Base-by-base conservation (phyloP, 1,140 invertebrate species). In the Aphelenchoides avenae region DNA sequence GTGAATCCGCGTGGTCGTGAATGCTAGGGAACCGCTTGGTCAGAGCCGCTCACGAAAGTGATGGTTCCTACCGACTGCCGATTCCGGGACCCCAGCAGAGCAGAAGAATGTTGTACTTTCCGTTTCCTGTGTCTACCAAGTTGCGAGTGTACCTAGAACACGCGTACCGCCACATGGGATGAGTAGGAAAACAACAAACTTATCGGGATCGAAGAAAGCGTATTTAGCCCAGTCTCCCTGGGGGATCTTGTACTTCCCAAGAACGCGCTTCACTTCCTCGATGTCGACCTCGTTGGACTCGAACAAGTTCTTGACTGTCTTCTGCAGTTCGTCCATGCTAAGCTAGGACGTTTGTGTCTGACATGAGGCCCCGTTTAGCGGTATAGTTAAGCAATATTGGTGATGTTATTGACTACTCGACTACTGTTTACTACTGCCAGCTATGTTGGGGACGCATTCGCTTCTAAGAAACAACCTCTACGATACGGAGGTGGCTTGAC, bases 21-120 rank as follows among this genome's bases (percentile, higher is more conserved):
- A 99, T 94, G 13, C 87, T 76, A 46, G 13, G 67, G 43, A 20
- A 46, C 36, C 41, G 26, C 13, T 27, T n/a, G n/a, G n/a, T n/a
- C n/a, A n/a, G n/a, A n/a, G n/a, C n/a, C n/a, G n/a, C n/a, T n/a
- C n/a, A n/a, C n/a, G n/a, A n/a, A n/a, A n/a, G n/a, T n/a, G n/a
- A n/a, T n/a, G n/a, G n/a, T n/a, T n/a, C n/a, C n/a, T n/a, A 71
- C 68, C 58, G 71, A 0, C 90, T 93, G 0, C 87, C 88, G 58
- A 95, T 89, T 24, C 89, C 89, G 76, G 93, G 89, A 29, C 89
- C 88, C 94, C 94, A 99, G 78, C 92, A 96, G 0, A 99, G 77
- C 18, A 95, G 82, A 85, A 99, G 91, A 59, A 99, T 81, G 79
- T 99, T 98, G 78, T 94, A 99, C 77, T 89, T 92, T 1, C 90